Percentiles rank a stretch among this genome's conserved stretches.
phyloP scores from a whole-genome alignment of 2,888 invertebrate species.

The Monochamus alternatus region DNA sequence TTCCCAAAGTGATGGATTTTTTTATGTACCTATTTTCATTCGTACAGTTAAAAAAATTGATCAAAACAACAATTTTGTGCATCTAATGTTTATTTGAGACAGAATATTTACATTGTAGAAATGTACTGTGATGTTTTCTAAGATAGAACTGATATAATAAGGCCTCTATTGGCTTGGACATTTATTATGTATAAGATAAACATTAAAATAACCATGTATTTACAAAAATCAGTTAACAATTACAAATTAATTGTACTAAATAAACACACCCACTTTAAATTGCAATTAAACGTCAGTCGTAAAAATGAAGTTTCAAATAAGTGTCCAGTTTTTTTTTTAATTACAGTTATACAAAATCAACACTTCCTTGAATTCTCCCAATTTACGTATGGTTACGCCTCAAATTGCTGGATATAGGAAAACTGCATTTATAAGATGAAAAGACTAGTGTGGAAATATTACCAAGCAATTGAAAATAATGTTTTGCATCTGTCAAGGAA shows the following conservation, averaged over 20 bases:
- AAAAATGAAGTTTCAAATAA: background rate
- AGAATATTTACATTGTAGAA: constrained; percentile 51
- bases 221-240: constrained; percentile 35
- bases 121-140: constrained; percentile 60
- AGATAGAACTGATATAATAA: constrained; percentile 38
- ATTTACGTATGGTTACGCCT: constrained; percentile 13
- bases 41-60: background rate
- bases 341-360: background rate
- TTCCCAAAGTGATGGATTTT: no score
- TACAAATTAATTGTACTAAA: constrained; percentile 35
- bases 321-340: background rate
- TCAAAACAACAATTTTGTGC: constrained; percentile 33
- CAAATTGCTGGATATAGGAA: background rate
- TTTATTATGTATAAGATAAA: constrained; percentile 38
- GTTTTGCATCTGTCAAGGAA: constrained; percentile 15
- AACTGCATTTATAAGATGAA: constrained; percentile 36
- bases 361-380: constrained; percentile 20
- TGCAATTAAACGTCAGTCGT: constrained; percentile 31
- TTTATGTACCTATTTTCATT: background rate
- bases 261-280: constrained; percentile 34
- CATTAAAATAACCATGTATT: constrained; percentile 38
- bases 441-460: constrained; percentile 45
- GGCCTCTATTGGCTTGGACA: constrained; percentile 40
- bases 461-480: constrained; percentile 39
- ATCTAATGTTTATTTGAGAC: constrained; percentile 50